Evolutionary conservation across 2,888 invertebrate species (phyloP), one percentile per base, ranked within the genome.

Genomic region (Tortrix viridana): DNA sequence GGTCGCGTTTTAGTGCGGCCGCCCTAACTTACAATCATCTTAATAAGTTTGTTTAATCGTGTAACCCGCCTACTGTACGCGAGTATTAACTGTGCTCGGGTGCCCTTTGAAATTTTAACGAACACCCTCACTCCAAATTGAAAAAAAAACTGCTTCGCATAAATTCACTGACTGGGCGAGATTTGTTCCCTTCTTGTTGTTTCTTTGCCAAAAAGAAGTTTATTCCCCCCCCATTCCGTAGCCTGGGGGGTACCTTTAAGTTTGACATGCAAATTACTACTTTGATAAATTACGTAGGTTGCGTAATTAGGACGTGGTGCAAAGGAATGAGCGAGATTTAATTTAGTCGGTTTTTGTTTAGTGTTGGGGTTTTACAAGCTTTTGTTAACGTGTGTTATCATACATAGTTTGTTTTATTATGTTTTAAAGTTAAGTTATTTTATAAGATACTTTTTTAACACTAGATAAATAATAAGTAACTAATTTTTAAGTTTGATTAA

Each of bases 91-190:
- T 52, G 18, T 5, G 1, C 2, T 0, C 70, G 67, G 61, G 65
- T 71, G 74, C 77, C 75, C 73, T 75, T 79, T 86, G 84, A 84
- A 86, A 85, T 84, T 86, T 86, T 87, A 86, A 86, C 82, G 83
- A 84, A 80, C 72, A 50, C 74, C 68, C 71, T 60, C 77, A 76
- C 69, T 68, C 71, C 73, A 81, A 86, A 87, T 85, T 85, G 84
- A 81, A 87, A 83, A 86, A 85, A 82, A 80, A 83, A 87, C 80
- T 79, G 77, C 80, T 69, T 60, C 71, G 71, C 81, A 81, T 84
- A 85, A 83, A 86, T 86, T 82, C 71, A 66, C 67, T 66, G 63
- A 66, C 65, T 63, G 66, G 59, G 67, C 74, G 77, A 79, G 81
- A 81, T 82, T 82, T 81, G 72, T 73, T 71, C 64, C 68, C 71